phyloP scores from a whole-genome alignment of 2,113 vertebrate genomes.

The Apteryx owenii region DNA sequence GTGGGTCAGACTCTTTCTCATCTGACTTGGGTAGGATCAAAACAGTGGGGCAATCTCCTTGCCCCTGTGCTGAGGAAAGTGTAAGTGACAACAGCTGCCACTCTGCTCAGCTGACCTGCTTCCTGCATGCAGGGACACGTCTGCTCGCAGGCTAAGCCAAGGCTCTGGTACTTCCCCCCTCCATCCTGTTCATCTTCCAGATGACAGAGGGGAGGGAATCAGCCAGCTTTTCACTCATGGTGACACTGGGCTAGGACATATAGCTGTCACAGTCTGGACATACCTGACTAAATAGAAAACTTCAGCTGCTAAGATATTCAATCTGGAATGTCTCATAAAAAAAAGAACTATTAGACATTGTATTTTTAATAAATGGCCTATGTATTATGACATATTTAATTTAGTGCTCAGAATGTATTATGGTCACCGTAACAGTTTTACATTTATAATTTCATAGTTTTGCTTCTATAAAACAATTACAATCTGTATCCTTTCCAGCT shows the following conservation, averaged over 20 bases:
- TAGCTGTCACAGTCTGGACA: background rate
- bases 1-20: background rate
- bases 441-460: conserved; percentile 68
- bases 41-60: background rate
- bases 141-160: background rate
- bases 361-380: conserved; percentile 57
- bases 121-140: background rate
- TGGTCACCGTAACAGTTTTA: conserved; percentile 12
- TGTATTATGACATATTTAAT: conserved; percentile 68
- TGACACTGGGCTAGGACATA: background rate
- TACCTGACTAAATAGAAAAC: conserved; percentile 8
- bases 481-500: conserved; percentile 40
- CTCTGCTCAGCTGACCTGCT: background rate
- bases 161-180: background rate
- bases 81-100: background rate
- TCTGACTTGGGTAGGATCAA: background rate
- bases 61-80: background rate
- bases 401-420: conserved; percentile 54
- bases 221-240: background rate
- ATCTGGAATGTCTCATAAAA: background rate
- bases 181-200: background rate
- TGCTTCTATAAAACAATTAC: conserved; percentile 68
- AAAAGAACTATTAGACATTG: background rate
- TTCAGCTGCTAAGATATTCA: conserved; percentile 6
- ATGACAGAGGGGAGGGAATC: background rate